These are phyloP conservation scores for Huso huso DNA, from an alignment of 2,797 vertebrate genomes.

Conservation along the genomic window DNA sequence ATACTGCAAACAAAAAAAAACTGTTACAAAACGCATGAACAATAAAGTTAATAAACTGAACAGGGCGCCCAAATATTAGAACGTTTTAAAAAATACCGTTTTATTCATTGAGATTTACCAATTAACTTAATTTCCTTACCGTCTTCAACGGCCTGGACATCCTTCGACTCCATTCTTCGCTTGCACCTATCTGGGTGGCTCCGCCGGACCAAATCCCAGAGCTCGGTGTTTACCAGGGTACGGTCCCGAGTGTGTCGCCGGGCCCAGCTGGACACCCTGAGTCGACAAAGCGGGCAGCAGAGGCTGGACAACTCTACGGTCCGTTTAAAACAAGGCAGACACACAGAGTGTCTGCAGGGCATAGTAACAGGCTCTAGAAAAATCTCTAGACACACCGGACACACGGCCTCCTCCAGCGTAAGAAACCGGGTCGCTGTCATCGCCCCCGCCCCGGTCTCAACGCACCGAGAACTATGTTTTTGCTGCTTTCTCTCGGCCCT, in stretches of 20 bases:
- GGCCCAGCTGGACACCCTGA: slow-evolving; percentile 41
- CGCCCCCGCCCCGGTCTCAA: slow-evolving; percentile 3
- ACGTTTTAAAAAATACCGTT: no score
- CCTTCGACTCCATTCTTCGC: slow-evolving; percentile 47
- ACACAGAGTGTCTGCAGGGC: slow-evolving; percentile 43
- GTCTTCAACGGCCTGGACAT: slow-evolving; percentile 33
- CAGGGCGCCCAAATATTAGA: no score
- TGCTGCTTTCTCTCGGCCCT: slow-evolving; percentile 20
- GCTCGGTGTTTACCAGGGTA: slow-evolving; percentile 46
- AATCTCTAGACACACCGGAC: slow-evolving; percentile 50
- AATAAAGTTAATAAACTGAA: no score
- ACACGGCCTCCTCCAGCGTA: slow-evolving; percentile 38
- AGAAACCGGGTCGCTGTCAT: slow-evolving; percentile 18
- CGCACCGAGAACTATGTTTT: slow-evolving; percentile 18
- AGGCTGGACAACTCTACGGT: slow-evolving; percentile 41
- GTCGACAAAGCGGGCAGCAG: slow-evolving; percentile 49
- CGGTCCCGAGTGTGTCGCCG: slow-evolving; percentile 48
- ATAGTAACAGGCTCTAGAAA: slow-evolving; percentile 44
- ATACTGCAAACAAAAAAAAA: no score
- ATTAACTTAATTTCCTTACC: slow-evolving; percentile 27
- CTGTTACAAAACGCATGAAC: no score
- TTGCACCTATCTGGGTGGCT: slow-evolving; percentile 50
- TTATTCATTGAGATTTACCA: no score
- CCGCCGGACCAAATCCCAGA: slow-evolving; percentile 40
- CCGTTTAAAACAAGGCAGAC: slow-evolving; percentile 48